phyloP scores from a whole-genome alignment of 2,113 vertebrate genomes.

The Microcebus murinus region DNA sequence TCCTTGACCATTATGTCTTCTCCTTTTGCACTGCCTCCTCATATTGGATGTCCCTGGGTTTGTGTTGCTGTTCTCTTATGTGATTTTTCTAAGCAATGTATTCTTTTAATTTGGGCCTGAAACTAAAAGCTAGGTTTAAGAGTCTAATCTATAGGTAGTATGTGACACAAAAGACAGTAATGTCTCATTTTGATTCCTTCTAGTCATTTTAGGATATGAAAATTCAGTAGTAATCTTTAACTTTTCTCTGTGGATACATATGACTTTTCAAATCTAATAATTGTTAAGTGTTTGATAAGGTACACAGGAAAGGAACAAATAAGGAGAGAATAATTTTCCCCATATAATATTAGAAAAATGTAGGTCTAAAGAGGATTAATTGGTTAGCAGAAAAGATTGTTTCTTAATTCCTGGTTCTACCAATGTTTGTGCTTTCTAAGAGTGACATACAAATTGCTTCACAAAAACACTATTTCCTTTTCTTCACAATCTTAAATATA shows the following conservation, averaged over 20 bases:
- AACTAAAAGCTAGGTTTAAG: background rate
- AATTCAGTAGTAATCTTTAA: conserved; percentile 15
- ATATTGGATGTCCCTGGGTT: background rate
- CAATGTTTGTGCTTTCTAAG: background rate
- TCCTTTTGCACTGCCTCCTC: background rate
- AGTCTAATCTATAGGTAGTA: background rate
- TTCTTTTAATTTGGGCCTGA: background rate
- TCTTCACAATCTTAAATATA: background rate
- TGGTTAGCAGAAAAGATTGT: conserved; percentile 7
- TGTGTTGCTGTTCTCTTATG: background rate
- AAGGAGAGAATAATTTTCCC: conserved; percentile 2
- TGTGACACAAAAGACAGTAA: background rate
- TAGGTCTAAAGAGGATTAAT: background rate
- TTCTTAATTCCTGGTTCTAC: background rate
- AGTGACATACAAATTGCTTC: background rate
- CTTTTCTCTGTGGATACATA: background rate
- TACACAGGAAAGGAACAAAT: background rate
- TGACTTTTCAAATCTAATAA: conserved; percentile 12
- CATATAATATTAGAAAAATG: conserved; percentile 10
- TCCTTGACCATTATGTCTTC: background rate
- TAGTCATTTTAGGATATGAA: background rate
- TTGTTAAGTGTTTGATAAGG: background rate
- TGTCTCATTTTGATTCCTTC: background rate
- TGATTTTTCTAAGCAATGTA: background rate
- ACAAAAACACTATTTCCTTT: conserved; percentile 14